These are phyloP conservation scores for Nomia melanderi DNA, from an alignment of 1,140 invertebrate species.

Conservation along the genomic window DNA sequence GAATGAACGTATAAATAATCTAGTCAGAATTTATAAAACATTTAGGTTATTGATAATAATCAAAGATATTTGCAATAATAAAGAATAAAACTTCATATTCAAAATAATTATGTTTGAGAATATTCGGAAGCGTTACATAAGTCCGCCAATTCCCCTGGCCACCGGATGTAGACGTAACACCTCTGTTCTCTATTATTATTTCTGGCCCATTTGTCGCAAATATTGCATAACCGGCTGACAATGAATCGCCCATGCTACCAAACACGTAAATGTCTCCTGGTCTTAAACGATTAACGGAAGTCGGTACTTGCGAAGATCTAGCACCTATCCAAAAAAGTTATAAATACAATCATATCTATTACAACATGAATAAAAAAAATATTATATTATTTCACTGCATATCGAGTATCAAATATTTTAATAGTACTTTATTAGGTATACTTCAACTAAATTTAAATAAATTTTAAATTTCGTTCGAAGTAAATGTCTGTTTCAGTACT, in stretches of 20 bases:
- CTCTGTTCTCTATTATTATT: constrained; percentile 80
- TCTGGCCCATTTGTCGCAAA: constrained; percentile 79
- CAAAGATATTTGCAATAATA: too few species aligned
- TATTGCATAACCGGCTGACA: constrained; percentile 85
- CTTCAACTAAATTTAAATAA: too few species aligned
- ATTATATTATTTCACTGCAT: too few species aligned
- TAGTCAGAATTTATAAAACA: too few species aligned
- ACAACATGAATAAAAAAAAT: too few species aligned
- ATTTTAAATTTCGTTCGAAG: too few species aligned
- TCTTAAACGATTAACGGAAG: constrained; percentile 82
- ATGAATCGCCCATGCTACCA: constrained; percentile 87
- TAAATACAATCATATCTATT: neutral
- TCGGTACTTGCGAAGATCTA: constrained; percentile 76
- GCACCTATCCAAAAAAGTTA: constrained; percentile 44
- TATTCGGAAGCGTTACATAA: constrained; percentile 80
- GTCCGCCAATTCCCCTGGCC: constrained; percentile 84
- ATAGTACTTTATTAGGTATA: too few species aligned
- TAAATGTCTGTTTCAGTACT: too few species aligned
- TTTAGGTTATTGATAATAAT: too few species aligned
- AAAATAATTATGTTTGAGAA: constrained; percentile 67
- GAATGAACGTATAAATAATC: too few species aligned
- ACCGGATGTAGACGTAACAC: constrained; percentile 80
- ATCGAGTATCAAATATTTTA: too few species aligned
- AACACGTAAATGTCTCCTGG: constrained; percentile 87
- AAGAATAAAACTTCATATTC: neutral